Conservation (phyloP, 2,888 invertebrate genomes). For the Cephus runcator region DNA sequence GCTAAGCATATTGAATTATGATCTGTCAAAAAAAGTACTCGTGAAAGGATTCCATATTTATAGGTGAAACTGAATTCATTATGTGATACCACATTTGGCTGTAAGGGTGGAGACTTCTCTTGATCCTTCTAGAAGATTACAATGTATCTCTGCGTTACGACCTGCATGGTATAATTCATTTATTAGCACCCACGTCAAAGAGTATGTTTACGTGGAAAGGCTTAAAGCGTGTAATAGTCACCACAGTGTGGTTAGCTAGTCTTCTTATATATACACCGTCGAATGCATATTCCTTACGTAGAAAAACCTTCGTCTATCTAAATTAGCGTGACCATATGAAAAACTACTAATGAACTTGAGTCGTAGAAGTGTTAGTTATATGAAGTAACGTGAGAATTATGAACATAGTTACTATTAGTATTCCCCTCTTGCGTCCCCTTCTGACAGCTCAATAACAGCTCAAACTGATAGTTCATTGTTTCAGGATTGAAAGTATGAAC, state of each 20-base stretch:
- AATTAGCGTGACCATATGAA: background rate
- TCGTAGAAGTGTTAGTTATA: background rate
- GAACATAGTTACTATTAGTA: background rate
- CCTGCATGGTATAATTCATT: background rate
- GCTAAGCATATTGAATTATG: no score
- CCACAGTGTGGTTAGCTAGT: background rate
- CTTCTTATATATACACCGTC: background rate
- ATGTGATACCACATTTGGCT: background rate
- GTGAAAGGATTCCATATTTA: background rate
- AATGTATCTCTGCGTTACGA: background rate
- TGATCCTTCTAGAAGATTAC: background rate
- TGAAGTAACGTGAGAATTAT: background rate
- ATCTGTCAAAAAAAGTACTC: background rate
- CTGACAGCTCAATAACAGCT: background rate
- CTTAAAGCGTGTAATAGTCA: background rate
- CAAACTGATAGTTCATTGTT: background rate
- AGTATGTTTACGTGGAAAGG: background rate
- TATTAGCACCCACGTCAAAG: background rate
- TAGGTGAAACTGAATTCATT: background rate
- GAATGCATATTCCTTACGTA: background rate
- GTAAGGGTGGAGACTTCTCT: background rate
- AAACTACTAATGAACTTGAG: background rate
- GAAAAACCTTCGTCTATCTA: background rate
- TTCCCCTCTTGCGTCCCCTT: background rate
- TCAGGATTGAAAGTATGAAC: background rate